These are phyloP conservation scores for Aphidius colemani DNA, from an alignment of 2,888 invertebrate genomes.

Conservation along the genomic window DNA sequence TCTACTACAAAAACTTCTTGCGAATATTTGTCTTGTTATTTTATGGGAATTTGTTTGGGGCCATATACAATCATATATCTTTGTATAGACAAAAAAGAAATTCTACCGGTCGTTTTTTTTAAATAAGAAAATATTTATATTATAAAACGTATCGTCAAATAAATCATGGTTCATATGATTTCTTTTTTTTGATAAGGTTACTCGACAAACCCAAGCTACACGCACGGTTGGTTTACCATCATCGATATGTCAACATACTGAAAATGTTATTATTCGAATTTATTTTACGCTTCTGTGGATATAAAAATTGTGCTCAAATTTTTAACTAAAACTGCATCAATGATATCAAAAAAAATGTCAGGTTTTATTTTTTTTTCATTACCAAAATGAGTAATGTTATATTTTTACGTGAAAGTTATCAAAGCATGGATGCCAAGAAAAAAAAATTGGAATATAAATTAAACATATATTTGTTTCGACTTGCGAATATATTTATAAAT, in stretches of 20 bases:
- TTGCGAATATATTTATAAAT: too few species aligned
- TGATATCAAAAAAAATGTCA: too few species aligned
- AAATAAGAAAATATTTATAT: too few species aligned
- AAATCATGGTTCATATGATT: not conserved
- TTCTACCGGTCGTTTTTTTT: too few species aligned
- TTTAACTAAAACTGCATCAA: too few species aligned
- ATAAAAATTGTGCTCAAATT: constrained; percentile 30
- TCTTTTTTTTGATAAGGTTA: constrained; percentile 21
- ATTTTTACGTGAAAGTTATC: too few species aligned
- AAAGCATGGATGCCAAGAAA: too few species aligned
- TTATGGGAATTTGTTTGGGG: too few species aligned
- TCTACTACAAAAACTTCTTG: not conserved
- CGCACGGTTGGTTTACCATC: constrained; percentile 30
- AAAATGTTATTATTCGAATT: constrained; percentile 37
- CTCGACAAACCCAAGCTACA: constrained; percentile 24
- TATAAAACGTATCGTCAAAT: not conserved
- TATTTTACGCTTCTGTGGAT: constrained; percentile 39
- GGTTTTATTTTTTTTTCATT: constrained; percentile 12
- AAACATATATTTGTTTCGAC: too few species aligned
- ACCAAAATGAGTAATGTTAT: too few species aligned
- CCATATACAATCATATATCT: not conserved
- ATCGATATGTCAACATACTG: constrained; percentile 31
- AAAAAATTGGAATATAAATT: too few species aligned
- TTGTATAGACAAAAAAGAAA: too few species aligned
- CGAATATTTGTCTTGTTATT: not conserved